Conservation (phyloP, 1,140 invertebrate species). For the Neuroterus valhalla region DNA sequence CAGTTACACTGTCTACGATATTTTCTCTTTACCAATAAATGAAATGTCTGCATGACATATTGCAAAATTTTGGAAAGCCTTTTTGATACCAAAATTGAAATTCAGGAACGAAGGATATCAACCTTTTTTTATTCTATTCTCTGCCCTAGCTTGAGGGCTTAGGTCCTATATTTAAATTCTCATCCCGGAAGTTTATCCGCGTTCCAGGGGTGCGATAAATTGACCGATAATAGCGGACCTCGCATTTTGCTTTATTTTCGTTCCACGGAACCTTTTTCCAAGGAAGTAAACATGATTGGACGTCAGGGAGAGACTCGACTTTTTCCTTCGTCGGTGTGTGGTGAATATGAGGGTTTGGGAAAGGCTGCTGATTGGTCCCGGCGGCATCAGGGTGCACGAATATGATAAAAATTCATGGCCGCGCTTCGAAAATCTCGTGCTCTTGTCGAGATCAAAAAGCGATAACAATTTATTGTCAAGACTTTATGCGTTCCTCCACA, state of each 20-base stretch:
- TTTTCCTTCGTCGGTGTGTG: not conserved
- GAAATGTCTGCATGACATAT: no score
- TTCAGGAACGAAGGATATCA: no score
- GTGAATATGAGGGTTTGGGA: constrained; percentile 34
- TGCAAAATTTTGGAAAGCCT: no score
- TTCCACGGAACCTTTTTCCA: not conserved
- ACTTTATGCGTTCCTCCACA: constrained; percentile 41
- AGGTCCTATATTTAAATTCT: no score
- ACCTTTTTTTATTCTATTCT: no score
- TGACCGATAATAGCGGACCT: not conserved
- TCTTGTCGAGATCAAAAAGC: constrained; percentile 39
- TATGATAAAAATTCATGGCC: constrained; percentile 46
- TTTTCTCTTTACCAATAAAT: no score
- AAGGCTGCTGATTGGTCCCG: constrained; percentile 58
- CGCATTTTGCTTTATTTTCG: not conserved
- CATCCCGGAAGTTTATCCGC: not conserved
- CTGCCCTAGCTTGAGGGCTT: no score
- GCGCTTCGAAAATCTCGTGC: constrained; percentile 39
- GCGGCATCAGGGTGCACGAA: constrained; percentile 52
- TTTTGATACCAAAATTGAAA: no score
- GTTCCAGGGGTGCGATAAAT: constrained; percentile 15
- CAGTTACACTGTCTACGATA: no score
- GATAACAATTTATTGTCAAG: constrained; percentile 57
- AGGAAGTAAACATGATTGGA: constrained; percentile 22
- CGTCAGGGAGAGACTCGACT: constrained; percentile 6